These are phyloP conservation scores for Phrixothrix hirtus DNA, from an alignment of 2,888 invertebrate species.

Conservation along the genomic window DNA sequence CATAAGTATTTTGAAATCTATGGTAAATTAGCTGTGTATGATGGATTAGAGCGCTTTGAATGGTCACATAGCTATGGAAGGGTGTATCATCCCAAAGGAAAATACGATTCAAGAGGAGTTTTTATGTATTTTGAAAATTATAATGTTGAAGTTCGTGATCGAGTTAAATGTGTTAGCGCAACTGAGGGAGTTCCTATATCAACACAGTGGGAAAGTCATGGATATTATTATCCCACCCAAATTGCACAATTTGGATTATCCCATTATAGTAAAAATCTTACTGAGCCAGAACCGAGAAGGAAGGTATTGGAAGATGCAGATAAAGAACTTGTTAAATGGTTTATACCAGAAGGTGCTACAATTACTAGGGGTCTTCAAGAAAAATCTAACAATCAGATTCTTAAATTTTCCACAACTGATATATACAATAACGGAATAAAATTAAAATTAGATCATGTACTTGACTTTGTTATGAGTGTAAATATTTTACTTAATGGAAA, in stretches of 20 bases:
- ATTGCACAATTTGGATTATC: slow-evolving; percentile 97
- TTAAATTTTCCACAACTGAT: slow-evolving; percentile 75
- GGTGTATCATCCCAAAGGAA: slow-evolving; percentile 84
- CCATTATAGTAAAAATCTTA: slow-evolving; percentile 94
- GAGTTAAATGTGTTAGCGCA: slow-evolving; percentile 95
- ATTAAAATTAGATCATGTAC: slow-evolving; percentile 67
- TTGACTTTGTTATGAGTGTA: slow-evolving; percentile 77
- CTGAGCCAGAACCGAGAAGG: slow-evolving; percentile 78
- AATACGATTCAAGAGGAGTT: slow-evolving; percentile 86
- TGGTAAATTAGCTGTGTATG: slow-evolving; percentile 76
- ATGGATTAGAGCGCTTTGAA: slow-evolving; percentile 81
- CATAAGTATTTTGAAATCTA: slow-evolving; percentile 94
- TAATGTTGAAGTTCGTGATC: slow-evolving; percentile 93
- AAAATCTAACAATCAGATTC: slow-evolving; percentile 63
- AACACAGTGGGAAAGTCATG: slow-evolving; percentile 95
- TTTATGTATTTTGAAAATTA: slow-evolving; percentile 98
- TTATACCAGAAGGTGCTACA: slow-evolving; percentile 69
- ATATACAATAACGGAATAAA: slow-evolving; percentile 70
- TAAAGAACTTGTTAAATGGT: slow-evolving; percentile 70
- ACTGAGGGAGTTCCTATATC: slow-evolving; percentile 92
- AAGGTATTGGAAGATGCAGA: slow-evolving; percentile 78
- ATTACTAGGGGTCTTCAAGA: slow-evolving; percentile 66
- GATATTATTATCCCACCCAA: slow-evolving; percentile 97
- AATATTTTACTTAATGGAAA: slow-evolving; percentile 76
- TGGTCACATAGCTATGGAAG: slow-evolving; percentile 95